phyloP scores from a whole-genome alignment of 2,797 vertebrate genomes.

The Silurus lanzhouensis region DNA sequence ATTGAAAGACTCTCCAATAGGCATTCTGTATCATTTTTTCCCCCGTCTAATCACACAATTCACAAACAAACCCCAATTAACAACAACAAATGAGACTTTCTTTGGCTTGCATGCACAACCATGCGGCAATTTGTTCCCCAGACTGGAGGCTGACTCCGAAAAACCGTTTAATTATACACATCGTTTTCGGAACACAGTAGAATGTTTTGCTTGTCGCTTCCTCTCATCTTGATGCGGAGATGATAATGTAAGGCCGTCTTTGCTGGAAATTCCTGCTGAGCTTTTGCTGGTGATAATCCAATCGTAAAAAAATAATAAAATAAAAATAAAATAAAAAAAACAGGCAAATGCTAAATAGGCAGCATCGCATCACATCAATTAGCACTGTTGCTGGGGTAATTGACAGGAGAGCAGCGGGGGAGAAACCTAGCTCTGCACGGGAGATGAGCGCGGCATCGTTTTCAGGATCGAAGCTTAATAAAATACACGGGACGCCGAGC shows the following conservation, averaged over 20 bases:
- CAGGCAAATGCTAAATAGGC: conserved; percentile 42
- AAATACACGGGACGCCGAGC: conserved; percentile 4
- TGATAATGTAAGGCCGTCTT: conserved; percentile 43
- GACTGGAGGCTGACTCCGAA: background rate
- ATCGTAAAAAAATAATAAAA: conserved; percentile 22
- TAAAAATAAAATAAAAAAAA: too few species aligned
- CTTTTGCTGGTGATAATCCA: conserved; percentile 41
- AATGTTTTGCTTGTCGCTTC: conserved; percentile 15
- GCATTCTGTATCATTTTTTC: background rate
- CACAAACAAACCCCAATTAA: conserved; percentile 9
- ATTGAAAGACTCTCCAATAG: background rate
- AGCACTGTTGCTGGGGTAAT: conserved; percentile 52
- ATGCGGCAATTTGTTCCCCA: background rate
- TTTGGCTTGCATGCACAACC: background rate
- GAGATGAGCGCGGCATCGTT: conserved; percentile 38
- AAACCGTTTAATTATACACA: background rate
- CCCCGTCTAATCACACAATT: background rate
- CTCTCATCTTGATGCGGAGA: conserved; percentile 22
- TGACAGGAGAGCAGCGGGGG: conserved; percentile 51
- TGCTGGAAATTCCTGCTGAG: conserved; percentile 45
- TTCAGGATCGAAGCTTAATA: conserved; percentile 36
- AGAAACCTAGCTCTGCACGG: conserved; percentile 47
- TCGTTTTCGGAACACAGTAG: background rate
- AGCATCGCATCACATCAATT: conserved; percentile 55
- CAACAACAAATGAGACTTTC: background rate